Percentiles rank a stretch among this genome's conserved stretches.
Evolutionary conservation across 2,797 vertebrate species (phyloP).

Genomic region (Typhlichthys eigenmanni): DNA sequence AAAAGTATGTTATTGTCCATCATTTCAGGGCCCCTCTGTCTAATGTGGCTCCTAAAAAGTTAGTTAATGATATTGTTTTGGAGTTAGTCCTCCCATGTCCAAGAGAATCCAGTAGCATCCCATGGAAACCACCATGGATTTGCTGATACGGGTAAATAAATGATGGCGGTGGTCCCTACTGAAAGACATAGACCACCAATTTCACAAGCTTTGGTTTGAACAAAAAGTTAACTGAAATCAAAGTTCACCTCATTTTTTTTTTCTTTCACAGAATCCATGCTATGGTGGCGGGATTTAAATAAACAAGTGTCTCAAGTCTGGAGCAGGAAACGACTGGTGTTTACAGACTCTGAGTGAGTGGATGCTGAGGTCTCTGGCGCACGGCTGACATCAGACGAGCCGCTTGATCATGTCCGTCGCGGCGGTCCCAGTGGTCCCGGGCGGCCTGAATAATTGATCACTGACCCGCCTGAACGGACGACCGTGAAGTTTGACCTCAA

Average conservation of each 20-base stretch:
- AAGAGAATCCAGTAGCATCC: too few relatives aligned
- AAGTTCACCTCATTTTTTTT: conserved; percentile 29
- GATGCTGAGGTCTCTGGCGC: conserved; percentile 40
- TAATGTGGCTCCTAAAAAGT: too few relatives aligned
- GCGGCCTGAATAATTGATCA: conserved; percentile 72
- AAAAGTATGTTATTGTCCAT: too few relatives aligned
- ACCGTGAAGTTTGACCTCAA: conserved; percentile 70
- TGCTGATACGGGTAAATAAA: too few relatives aligned
- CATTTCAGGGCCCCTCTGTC: too few relatives aligned
- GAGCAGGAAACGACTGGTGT: conserved; percentile 52
- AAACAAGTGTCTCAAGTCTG: conserved; percentile 59
- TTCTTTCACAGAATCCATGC: conserved; percentile 40
- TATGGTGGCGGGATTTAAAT: conserved; percentile 47
- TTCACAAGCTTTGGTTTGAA: too few relatives aligned
- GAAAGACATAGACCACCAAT: too few relatives aligned
- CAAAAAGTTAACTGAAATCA: conserved; percentile 30
- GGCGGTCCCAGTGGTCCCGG: conserved; percentile 33
- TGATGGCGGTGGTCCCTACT: too few relatives aligned
- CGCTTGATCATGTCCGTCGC: conserved; percentile 64
- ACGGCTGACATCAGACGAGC: conserved; percentile 58
- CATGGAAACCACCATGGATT: too few relatives aligned
- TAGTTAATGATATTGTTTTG: too few relatives aligned
- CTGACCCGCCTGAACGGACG: conserved; percentile 59
- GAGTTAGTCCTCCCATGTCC: too few relatives aligned
- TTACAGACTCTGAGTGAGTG: conserved; percentile 52